A percentile compares a stretch with the other conserved stretches of the same genome.
These are phyloP conservation scores for Megaleporinus macrocephalus DNA, from an alignment of 2,113 vertebrate species.

Conservation along the genomic window DNA sequence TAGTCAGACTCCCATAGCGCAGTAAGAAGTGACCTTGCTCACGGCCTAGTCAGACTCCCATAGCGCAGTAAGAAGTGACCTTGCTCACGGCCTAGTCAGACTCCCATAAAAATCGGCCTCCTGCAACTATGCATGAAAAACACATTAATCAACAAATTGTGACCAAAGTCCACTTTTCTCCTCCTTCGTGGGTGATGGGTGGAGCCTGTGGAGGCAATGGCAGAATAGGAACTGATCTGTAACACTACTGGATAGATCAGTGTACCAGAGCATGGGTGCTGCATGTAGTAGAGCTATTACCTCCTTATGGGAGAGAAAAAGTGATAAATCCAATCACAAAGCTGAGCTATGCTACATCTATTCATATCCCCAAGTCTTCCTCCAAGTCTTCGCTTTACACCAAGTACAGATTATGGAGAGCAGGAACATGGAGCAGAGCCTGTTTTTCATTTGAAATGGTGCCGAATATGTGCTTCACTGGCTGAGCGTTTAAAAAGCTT, in stretches of 20 bases:
- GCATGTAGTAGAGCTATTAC: slow-evolving; percentile 65
- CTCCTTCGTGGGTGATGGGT: neutral
- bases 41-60: too few species aligned
- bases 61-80: too few species aligned
- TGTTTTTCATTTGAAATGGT: neutral
- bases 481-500: neutral
- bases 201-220: slow-evolving; percentile 74
- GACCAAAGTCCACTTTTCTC: too few species aligned
- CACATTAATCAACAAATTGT: too few species aligned
- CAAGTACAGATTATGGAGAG: neutral
- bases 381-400: neutral
- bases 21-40: too few species aligned
- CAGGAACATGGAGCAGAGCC: neutral
- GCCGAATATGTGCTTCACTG: neutral
- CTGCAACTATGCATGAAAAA: too few species aligned
- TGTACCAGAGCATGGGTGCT: slow-evolving; percentile 69
- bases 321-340: slow-evolving; percentile 17
- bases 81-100: too few species aligned
- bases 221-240: slow-evolving; percentile 54
- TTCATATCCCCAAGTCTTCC: neutral
- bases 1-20: too few species aligned
- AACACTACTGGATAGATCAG: slow-evolving; percentile 20
- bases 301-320: slow-evolving; percentile 43
- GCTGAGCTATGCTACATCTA: slow-evolving; percentile 6
- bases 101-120: too few species aligned